Evolutionary conservation across 2,888 invertebrate genomes (phyloP).

Genomic region (Eudasyphora cyanicolor): DNA sequence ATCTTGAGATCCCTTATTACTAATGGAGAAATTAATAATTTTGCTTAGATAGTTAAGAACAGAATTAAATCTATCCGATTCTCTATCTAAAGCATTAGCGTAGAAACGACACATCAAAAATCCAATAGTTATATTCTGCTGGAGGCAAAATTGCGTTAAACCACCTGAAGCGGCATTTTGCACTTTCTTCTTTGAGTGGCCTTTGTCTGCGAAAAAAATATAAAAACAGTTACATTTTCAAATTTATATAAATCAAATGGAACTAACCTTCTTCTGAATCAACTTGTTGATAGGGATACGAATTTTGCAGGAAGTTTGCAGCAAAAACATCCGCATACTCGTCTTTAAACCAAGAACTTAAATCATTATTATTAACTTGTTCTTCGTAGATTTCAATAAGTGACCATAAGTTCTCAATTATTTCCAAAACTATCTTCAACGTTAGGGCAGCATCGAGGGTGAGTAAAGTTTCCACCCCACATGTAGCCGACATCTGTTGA

Average conservation of each 20-base stretch:
- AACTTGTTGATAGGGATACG: constrained; percentile 76
- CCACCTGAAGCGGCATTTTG: constrained; percentile 70
- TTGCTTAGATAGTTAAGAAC: constrained; percentile 66
- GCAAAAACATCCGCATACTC: constrained; percentile 82
- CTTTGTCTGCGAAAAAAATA: constrained; percentile 34
- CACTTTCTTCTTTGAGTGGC: constrained; percentile 40
- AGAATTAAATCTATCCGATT: constrained; percentile 51
- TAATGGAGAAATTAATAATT: constrained; percentile 56
- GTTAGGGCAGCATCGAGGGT: constrained; percentile 84
- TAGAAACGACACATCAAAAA: constrained; percentile 81
- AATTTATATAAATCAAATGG: neutral
- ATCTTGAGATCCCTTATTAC: constrained; percentile 61
- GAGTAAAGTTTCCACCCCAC: constrained; percentile 76
- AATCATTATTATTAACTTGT: constrained; percentile 75
- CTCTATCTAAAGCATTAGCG: constrained; percentile 62
- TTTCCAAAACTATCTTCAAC: constrained; percentile 84
- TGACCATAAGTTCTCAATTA: constrained; percentile 83
- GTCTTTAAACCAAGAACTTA: constrained; percentile 81
- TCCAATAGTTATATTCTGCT: constrained; percentile 82
- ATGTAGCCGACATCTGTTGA: constrained; percentile 67
- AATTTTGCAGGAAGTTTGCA: constrained; percentile 81
- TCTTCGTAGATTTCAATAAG: constrained; percentile 77
- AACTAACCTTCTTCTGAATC: constrained; percentile 54
- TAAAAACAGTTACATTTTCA: neutral
- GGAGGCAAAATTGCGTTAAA: constrained; percentile 79